Base-by-base conservation (phyloP, 2,113 vertebrate genomes). In the Onychostoma macrolepis region DNA sequence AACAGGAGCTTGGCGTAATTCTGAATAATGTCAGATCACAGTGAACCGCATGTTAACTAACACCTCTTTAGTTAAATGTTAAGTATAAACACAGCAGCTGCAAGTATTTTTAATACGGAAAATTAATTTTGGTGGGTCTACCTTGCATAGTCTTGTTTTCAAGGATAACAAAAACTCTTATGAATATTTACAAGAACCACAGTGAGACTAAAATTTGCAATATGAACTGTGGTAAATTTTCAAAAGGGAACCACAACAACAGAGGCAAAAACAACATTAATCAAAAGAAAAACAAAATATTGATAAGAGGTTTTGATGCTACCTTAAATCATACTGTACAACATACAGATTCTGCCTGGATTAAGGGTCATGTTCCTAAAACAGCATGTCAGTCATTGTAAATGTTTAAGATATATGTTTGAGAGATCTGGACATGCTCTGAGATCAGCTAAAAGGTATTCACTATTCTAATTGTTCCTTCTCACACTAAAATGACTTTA, bases 1-100 rank as follows among this genome's bases (percentile, higher is more conserved):
- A 41, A 82, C 24, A 11, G 24, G 12, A 78, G 75, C 45, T 19
- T 53, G 17, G 28, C 17, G 10, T 19, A 53, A 78, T 13, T 53
- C 26, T 50, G 28, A 72, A 41, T 78, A 78, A 78, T 78, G 43
- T 53, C 75, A 50, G 13, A 77, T 77, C 75, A 50, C 43, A 78
- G 17, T 50, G 15, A 53, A 48, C 74, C 9, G 38, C 28, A 48
- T 65, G 58, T 12, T 82, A 45, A 65, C 58, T 67, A 28, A 30
- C 61, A 21, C 36, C n/a, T 30, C 9, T 30, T 67, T 53, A 0
- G 28, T 28, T 53, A 33, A 78, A 53, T 53, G 75, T 30, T 77
- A 30, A 21, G 75, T 45, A 77, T 50, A 77, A 77, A 50, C 33
- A 72, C 33, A 72, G 33, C 69, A 72, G 33, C 69, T 72, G 69